Percentiles rank a stretch among this genome's conserved stretches.
These are phyloP conservation scores for Actinemys pallida DNA, from an alignment of 2,113 vertebrate genomes.

Conservation along the genomic window DNA sequence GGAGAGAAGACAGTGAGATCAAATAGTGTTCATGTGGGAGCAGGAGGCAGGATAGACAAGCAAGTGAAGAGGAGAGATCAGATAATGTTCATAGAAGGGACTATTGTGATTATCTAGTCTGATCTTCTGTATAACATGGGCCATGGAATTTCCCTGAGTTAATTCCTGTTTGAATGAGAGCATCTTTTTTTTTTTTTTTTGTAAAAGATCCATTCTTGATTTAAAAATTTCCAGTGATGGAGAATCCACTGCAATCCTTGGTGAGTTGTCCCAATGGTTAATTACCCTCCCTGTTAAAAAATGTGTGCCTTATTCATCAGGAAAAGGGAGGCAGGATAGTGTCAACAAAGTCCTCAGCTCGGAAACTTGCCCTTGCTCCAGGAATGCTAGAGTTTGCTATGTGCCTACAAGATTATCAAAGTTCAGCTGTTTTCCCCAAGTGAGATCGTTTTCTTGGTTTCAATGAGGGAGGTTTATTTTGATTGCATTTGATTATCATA, in stretches of 20 bases:
- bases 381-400: background rate
- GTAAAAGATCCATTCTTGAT: background rate
- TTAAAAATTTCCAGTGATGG: background rate
- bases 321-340: background rate
- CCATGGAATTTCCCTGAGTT: background rate
- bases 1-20: too few species aligned
- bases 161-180: background rate
- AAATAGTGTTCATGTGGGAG: too few species aligned
- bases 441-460: background rate
- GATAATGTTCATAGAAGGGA: too few species aligned
- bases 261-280: background rate
- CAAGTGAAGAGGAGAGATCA: too few species aligned
- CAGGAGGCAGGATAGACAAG: too few species aligned
- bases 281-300: background rate
- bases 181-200: background rate
- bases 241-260: background rate
- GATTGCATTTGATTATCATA: background rate
- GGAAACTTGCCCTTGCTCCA: background rate
- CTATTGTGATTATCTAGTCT: too few species aligned
- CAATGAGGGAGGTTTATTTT: background rate
- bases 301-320: background rate
- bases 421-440: background rate
- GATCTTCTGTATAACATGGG: too few species aligned
- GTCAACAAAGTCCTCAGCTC: background rate
- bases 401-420: background rate